These are phyloP conservation scores for Lepus oiostolus DNA, from an alignment of 2,797 vertebrate genomes.

Conservation along the genomic window DNA sequence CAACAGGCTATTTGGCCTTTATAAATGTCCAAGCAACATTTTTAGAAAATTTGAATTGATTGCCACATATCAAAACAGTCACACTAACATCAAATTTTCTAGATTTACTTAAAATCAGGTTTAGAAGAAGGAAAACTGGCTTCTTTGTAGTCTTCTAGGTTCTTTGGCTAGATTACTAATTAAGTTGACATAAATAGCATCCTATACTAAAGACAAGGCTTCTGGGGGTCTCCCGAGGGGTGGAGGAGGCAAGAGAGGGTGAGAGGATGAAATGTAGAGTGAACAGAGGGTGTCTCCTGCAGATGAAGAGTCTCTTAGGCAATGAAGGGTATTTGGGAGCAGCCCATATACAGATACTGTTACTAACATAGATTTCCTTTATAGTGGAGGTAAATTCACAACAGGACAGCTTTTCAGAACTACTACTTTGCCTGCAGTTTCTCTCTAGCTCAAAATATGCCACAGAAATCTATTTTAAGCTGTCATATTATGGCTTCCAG, in stretches of 20 bases:
- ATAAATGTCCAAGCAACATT: neutral
- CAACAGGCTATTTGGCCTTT: neutral
- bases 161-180: neutral
- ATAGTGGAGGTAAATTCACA: neutral
- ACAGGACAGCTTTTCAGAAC: neutral
- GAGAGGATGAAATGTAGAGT: neutral
- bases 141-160: neutral
- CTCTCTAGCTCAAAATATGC: neutral
- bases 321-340: neutral
- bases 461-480: neutral
- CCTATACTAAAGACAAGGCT: neutral
- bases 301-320: neutral
- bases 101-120: neutral
- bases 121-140: neutral
- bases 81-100: conserved; percentile 12
- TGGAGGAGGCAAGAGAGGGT: neutral
- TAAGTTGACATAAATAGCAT: neutral
- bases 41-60: conserved; percentile 38
- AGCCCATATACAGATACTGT: neutral
- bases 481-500: neutral
- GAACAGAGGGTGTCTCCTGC: neutral
- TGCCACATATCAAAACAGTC: neutral
- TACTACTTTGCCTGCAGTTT: neutral
- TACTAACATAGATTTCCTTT: neutral
- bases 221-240: too few species aligned